phyloP scores from a whole-genome alignment of 2,113 vertebrate species.

The Oryzias celebensis region DNA sequence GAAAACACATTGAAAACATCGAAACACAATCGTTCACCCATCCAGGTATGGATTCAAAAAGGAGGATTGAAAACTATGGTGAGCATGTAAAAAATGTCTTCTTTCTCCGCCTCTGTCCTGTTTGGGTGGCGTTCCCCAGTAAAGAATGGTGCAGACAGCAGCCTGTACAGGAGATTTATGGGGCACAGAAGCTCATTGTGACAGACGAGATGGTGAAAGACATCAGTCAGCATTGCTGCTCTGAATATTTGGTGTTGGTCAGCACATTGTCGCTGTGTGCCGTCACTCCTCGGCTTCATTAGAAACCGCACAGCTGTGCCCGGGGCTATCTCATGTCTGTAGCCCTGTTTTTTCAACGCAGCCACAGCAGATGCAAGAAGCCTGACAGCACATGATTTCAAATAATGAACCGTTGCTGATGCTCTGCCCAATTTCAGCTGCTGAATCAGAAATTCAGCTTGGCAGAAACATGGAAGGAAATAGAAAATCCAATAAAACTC shows the following conservation, averaged over 20 bases:
- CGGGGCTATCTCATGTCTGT: constrained; percentile 4
- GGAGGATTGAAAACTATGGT: too few relatives aligned
- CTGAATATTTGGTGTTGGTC: constrained; percentile 26
- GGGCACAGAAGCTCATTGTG: constrained; percentile 14
- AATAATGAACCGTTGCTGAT: not conserved
- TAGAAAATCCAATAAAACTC: constrained; percentile 45
- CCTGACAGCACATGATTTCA: not conserved
- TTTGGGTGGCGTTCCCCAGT: too few relatives aligned
- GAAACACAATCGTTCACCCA: too few relatives aligned
- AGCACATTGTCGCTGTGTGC: constrained; percentile 39
- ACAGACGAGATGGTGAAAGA: constrained; percentile 13
- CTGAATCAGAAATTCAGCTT: constrained; percentile 16
- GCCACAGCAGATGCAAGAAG: not conserved
- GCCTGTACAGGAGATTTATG: constrained; percentile 4
- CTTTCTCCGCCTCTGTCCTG: too few relatives aligned
- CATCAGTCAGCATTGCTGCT: constrained; percentile 41
- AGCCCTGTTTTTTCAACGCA: not conserved
- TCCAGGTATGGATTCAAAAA: too few relatives aligned
- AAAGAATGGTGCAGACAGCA: constrained; percentile 1
- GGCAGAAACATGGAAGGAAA: constrained; percentile 36
- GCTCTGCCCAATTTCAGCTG: constrained; percentile 9
- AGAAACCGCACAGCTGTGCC: constrained; percentile 30
- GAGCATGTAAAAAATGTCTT: too few relatives aligned
- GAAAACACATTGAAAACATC: too few relatives aligned
- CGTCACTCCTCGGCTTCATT: constrained; percentile 53